These are phyloP conservation scores for Myanophis thanlyinensis DNA, from an alignment of 2,113 vertebrate genomes.

Conservation along the genomic window DNA sequence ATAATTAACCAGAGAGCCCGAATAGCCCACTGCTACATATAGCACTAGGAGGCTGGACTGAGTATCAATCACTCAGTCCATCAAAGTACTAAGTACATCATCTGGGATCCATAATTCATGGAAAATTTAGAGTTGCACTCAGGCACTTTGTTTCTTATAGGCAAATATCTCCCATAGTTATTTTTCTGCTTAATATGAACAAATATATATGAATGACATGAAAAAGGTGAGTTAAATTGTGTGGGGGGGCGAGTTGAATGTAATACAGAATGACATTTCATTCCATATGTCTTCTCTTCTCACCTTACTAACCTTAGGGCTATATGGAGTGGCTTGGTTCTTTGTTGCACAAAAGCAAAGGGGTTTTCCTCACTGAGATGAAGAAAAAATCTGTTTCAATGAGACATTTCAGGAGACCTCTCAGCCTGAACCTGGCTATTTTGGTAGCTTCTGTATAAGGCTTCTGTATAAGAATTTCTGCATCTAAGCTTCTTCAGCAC, in stretches of 20 bases:
- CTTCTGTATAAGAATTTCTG: not conserved
- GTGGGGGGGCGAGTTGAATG: not conserved
- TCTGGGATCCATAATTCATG: not conserved
- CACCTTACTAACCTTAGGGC: not conserved
- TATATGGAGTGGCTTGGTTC: not conserved
- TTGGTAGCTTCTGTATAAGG: not conserved
- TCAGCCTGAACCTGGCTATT: not conserved
- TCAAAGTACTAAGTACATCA: slow-evolving; percentile 2
- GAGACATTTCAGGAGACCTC: not conserved
- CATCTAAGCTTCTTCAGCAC: not conserved
- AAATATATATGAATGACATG: not conserved
- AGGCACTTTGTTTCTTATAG: not conserved
- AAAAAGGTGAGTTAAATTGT: not conserved
- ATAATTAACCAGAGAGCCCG: not conserved
- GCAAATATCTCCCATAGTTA: not conserved
- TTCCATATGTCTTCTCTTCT: not conserved
- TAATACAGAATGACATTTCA: not conserved
- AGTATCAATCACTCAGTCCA: not conserved
- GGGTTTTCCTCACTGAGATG: not conserved
- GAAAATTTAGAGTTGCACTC: not conserved
- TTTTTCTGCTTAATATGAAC: not conserved
- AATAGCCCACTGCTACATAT: not conserved
- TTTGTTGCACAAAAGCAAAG: not conserved
- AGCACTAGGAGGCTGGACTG: not conserved
- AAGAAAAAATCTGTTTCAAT: not conserved